Conservation (phyloP, 2,888 invertebrate genomes). For the Agapostemon virescens region DNA sequence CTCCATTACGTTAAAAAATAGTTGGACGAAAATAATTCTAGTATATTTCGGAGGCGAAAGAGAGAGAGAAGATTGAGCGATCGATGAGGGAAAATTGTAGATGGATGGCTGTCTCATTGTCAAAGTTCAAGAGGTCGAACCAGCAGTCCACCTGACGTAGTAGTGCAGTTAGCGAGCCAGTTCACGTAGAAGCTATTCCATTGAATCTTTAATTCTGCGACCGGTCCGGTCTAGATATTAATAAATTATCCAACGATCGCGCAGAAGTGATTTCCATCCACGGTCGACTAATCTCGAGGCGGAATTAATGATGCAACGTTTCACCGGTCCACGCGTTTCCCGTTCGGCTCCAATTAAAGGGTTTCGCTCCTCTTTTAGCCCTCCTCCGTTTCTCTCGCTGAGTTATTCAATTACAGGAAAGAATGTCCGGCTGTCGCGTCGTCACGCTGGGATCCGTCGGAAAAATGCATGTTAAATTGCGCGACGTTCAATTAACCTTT, state of each 20-base stretch:
- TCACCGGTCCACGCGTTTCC: slow-evolving; percentile 11
- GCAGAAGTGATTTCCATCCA: slow-evolving; percentile 19
- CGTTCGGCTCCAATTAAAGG: slow-evolving; percentile 18
- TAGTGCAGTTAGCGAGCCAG: neutral
- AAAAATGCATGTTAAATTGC: slow-evolving; percentile 33
- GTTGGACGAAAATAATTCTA: neutral
- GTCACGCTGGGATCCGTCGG: neutral
- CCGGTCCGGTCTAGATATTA: neutral
- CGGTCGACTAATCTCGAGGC: slow-evolving; percentile 15
- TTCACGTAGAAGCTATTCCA: neutral
- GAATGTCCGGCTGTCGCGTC: neutral
- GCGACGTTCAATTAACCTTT: slow-evolving; percentile 39
- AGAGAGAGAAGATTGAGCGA: neutral
- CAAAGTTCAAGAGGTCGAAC: neutral
- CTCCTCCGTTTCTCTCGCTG: neutral
- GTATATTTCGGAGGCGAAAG: neutral
- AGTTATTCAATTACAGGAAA: slow-evolving; percentile 42
- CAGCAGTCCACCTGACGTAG: neutral
- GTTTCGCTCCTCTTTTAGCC: neutral
- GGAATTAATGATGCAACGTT: slow-evolving; percentile 40
- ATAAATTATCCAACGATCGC: slow-evolving; percentile 22
- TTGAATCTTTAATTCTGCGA: neutral
- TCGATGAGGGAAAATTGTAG: neutral
- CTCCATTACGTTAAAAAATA: neutral
- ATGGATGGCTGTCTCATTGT: neutral